These are phyloP conservation scores for Altica lythri DNA, from an alignment of 2,888 invertebrate species.

Conservation along the genomic window DNA sequence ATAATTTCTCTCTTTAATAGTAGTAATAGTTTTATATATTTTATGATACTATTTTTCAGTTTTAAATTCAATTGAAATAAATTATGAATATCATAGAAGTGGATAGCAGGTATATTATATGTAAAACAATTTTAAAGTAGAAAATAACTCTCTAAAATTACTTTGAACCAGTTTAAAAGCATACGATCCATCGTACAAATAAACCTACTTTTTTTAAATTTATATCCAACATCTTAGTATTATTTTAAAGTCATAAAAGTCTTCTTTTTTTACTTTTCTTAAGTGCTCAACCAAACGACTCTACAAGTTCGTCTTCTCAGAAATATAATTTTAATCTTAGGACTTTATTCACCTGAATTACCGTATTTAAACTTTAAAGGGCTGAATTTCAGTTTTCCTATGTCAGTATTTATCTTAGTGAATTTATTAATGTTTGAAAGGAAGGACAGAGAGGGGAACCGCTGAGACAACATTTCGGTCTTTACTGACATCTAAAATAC, in stretches of 20 bases:
- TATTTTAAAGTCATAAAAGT: slow-evolving; percentile 10
- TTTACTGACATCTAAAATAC: background rate
- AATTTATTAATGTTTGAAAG: slow-evolving; percentile 22
- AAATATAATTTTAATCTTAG: slow-evolving; percentile 22
- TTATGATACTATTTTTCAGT: too few relatives aligned
- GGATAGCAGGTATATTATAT: too few relatives aligned
- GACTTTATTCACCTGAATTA: slow-evolving; percentile 25
- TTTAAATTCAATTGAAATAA: too few relatives aligned
- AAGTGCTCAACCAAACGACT: background rate
- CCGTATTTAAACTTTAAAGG: slow-evolving; percentile 18
- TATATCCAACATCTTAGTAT: background rate
- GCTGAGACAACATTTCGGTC: slow-evolving; percentile 16
- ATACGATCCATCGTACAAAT: background rate
- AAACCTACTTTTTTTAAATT: slow-evolving; percentile 2
- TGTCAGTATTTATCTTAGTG: slow-evolving; percentile 21
- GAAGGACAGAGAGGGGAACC: slow-evolving; percentile 12
- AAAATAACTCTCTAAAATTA: background rate
- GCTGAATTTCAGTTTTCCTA: slow-evolving; percentile 22
- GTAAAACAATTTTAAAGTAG: too few relatives aligned
- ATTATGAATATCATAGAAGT: too few relatives aligned
- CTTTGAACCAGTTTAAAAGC: background rate
- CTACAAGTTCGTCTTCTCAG: slow-evolving; percentile 15
- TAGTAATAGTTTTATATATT: too few relatives aligned
- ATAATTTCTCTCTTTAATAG: too few relatives aligned
- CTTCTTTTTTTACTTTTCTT: slow-evolving; percentile 1